Evolutionary conservation across 2,797 vertebrate species (phyloP).

Genomic region (Centroberyx gerrardi): DNA sequence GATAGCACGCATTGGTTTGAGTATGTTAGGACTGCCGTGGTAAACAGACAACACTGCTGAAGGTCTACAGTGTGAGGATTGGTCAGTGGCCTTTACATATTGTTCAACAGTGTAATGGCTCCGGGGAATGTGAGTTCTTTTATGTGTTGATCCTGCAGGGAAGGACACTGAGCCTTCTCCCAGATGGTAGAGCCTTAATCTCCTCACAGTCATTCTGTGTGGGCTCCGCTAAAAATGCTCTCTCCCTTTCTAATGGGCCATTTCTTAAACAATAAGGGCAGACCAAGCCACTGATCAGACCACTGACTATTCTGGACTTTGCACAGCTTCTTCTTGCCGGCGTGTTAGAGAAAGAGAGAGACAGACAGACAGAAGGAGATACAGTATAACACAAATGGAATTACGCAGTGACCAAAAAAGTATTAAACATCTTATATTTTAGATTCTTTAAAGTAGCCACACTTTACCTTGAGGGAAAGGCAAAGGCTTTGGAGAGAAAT

Average conservation of each 20-base stretch:
- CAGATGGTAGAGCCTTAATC: conserved; percentile 39
- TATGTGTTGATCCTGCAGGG: conserved; percentile 57
- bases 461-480: too few relatives aligned
- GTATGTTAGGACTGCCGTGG: conserved; percentile 4
- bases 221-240: conserved; percentile 44
- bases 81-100: conserved; percentile 44
- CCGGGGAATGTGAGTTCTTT: conserved; percentile 26
- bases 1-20: neutral
- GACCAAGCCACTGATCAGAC: neutral
- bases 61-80: conserved; percentile 19
- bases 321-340: neutral
- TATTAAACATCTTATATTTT: too few relatives aligned
- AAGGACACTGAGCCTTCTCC: conserved; percentile 34
- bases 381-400: too few relatives aligned
- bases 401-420: too few relatives aligned
- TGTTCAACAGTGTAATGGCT: conserved; percentile 31
- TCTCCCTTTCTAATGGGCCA: conserved; percentile 7
- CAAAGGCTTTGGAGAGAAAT: too few relatives aligned
- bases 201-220: conserved; percentile 36
- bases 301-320: neutral
- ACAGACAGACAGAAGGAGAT: neutral
- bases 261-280: conserved; percentile 26
- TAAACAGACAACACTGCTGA: conserved; percentile 40
- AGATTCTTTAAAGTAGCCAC: too few relatives aligned
- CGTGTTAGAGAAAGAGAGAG: neutral